Percentiles rank a stretch among this genome's conserved stretches.
Evolutionary conservation across 2,113 vertebrate genomes (phyloP).

Genomic region (Psittacula cyanocephala): DNA sequence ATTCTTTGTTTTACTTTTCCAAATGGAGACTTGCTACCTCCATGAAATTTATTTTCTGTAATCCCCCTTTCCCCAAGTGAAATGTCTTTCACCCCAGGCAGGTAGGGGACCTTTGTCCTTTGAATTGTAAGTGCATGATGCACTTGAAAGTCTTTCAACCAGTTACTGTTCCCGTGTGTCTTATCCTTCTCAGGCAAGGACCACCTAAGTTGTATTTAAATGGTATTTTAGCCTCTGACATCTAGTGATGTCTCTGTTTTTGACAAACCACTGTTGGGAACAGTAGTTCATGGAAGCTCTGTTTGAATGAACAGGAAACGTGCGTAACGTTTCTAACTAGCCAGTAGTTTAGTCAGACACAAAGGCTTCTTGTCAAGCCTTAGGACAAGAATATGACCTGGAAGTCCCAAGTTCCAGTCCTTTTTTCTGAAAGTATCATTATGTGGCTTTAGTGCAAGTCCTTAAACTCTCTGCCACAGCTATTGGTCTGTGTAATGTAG

Average conservation of each 20-base stretch:
- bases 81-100: background rate
- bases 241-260: background rate
- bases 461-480: background rate
- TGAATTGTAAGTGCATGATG: background rate
- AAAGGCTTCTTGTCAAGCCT: background rate
- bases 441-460: background rate
- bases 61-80: background rate
- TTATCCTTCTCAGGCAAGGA: background rate
- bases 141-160: background rate
- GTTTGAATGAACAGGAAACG: background rate
- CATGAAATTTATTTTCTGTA: background rate
- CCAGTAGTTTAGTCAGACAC: background rate
- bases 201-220: background rate
- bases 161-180: background rate
- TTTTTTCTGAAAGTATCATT: background rate
- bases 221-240: background rate
- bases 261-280: background rate
- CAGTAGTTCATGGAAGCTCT: background rate
- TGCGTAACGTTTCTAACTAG: background rate
- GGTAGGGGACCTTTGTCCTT: background rate
- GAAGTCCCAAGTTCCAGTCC: background rate
- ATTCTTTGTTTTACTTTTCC: background rate
- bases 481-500: conserved; percentile 20
- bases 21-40: background rate
- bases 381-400: background rate